Evolutionary conservation across 2,888 invertebrate species (phyloP), one percentile per base, ranked within the genome.

Genomic region (Phyllotreta cruciferae): DNA sequence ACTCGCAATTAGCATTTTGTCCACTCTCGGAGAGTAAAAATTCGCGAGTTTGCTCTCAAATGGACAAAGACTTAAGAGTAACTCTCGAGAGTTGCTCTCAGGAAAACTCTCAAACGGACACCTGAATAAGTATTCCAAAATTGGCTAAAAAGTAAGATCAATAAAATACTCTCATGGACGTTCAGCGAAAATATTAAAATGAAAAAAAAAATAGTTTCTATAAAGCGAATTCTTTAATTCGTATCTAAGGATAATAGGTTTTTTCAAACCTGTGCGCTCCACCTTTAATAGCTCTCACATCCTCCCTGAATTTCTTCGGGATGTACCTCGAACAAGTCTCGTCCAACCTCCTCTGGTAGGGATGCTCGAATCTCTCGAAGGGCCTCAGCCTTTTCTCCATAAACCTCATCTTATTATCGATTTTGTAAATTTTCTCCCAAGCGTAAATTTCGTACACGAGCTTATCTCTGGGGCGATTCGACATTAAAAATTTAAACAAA

Each of bases 391-490:
- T 88, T 6, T 88, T 83, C 55, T 93, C 93, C 80, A 88, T 78
- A 52, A 86, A 85, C 65, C 91, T 83, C 0, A 88, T 90, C 8
- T 90, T 85, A 73, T 88, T 82, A 75, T 89, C 82, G 13, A 90
- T 87, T 78, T 92, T 90, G 78, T 93, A 95, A 67, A 95, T 90
- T 68, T 86, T 86, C 76, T 94, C 93, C 94, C 94, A 96, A 61
- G 87, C 78, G 74, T 90, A 90, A 38, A 89, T 82, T 82, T 94
- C 93, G 14, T 92, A 90, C 8, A 80, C 63, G 47, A 86, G 79
- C 13, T 84, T 81, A 74, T 87, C 85, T 62, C 86, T 84, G 0
- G 88, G 87, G 68, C 91, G 85, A 76, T 91, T 90, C 1, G 90
- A 83, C 57, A 87, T 82, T 68, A 94, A 75, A 77, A 87, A 84